Percentiles rank a stretch among this genome's conserved stretches.
Evolutionary conservation across 2,113 vertebrate species (phyloP).

Genomic region (Mormoops blainvillei): DNA sequence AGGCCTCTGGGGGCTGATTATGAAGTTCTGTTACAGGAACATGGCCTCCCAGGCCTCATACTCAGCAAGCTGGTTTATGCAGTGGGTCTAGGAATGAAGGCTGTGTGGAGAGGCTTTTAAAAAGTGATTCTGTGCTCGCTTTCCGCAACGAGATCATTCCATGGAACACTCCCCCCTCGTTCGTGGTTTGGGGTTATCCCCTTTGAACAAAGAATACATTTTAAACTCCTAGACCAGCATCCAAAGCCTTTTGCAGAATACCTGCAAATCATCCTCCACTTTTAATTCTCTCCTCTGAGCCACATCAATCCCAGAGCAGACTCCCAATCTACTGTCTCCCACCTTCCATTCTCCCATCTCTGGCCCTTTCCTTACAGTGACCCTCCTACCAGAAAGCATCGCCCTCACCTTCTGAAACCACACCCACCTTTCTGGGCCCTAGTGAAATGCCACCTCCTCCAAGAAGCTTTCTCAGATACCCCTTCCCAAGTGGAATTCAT

Average conservation of each 20-base stretch:
- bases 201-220: background rate
- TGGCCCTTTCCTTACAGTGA: background rate
- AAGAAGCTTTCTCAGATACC: background rate
- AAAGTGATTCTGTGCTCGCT: background rate
- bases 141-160: constrained; percentile 30
- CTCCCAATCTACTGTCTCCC: background rate
- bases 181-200: background rate
- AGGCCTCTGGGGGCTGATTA: background rate
- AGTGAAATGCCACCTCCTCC: background rate
- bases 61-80: constrained; percentile 10
- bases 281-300: background rate
- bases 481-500: background rate
- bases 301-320: background rate
- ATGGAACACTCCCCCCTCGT: background rate
- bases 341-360: background rate
- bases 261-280: background rate
- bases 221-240: background rate
- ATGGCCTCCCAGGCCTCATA: background rate
- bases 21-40: background rate
- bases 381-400: background rate
- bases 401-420: background rate
- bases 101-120: background rate
- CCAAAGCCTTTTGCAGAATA: background rate
- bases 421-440: background rate
- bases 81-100: constrained; percentile 26